Evolutionary conservation across 2,888 invertebrate species (phyloP), one percentile per base, ranked within the genome.

Genomic region (Noctua comes): DNA sequence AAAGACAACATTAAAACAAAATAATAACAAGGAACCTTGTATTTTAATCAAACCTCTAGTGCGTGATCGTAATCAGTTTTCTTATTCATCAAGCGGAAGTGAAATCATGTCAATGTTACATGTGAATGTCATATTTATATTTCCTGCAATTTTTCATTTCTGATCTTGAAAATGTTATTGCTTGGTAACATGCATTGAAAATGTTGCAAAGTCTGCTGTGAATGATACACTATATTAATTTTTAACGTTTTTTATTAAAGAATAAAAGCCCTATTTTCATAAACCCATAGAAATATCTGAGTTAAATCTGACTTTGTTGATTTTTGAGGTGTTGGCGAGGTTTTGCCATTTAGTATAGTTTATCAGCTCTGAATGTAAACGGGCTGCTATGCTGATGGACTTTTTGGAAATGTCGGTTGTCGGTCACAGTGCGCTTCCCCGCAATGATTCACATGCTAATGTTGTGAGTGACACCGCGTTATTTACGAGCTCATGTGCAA

Each of bases 401-500:
- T 16, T 36, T 24, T 75, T 51, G 40, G 27, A 68, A 62, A 65
- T 68, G 36, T 79, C 73, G 54, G 79, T 64, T 64, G n/a, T 13
- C 62, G 27, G 76, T 27, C 74, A 36, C 40, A 68, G 70, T 65
- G 46, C 76, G 57, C 18, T 73, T 72, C 54, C 68, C 66, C 62
- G 46, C 73, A 75, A 76, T 90, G 90, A 89, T 87, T 91, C 89
- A 89, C 84, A 77, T 59, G 77, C 81, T 77, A 84, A 77, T 82
- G 73, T 80, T 86, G 82, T 88, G 90, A 91, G 89, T 91, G 91
- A 91, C 88, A 88, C 81, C 76, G 62, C 81, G 64, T 84, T 90
- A 90, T 91, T 90, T 91, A 88, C 87, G 90, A 87, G 87, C 77
- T 80, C 83, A 85, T 76, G 71, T 83, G 77, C 92, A 91, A 93